A percentile compares a stretch with the other conserved stretches of the same genome.
Conservation (phyloP, 2,797 vertebrate genomes). For the Staurois parvus region DNA sequence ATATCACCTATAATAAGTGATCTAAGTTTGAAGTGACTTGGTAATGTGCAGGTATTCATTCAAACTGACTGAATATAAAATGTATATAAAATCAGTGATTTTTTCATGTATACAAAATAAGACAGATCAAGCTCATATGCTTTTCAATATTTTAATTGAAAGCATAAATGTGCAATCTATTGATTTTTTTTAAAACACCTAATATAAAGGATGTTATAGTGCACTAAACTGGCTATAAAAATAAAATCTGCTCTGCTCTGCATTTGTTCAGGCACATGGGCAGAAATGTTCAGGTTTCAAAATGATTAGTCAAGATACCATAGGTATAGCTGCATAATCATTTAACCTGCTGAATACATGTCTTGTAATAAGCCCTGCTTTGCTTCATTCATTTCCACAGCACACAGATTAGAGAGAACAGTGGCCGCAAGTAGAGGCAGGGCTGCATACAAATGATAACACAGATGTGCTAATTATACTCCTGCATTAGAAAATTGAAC, state of each 20-base stretch:
- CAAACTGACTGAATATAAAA: too few relatives aligned
- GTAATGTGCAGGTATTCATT: too few relatives aligned
- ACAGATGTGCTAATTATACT: constrained; percentile 1
- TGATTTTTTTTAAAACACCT: too few relatives aligned
- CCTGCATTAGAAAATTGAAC: constrained; percentile 1
- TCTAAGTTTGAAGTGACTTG: too few relatives aligned
- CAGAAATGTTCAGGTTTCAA: neutral
- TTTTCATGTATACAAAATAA: too few relatives aligned
- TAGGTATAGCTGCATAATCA: neutral
- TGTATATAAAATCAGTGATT: too few relatives aligned
- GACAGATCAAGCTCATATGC: too few relatives aligned
- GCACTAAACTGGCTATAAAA: neutral
- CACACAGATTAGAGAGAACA: constrained; percentile 15
- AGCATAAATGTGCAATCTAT: too few relatives aligned
- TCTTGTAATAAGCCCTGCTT: neutral
- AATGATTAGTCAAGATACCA: neutral
- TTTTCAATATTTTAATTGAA: too few relatives aligned
- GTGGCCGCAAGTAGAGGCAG: neutral
- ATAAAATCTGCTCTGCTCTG: neutral
- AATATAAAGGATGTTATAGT: neutral
- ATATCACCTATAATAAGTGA: neutral
- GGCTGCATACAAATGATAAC: neutral
- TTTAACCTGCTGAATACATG: constrained; percentile 9
- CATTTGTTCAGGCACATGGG: neutral
- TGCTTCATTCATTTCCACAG: neutral